Evolutionary conservation across 2,797 vertebrate species (phyloP), one percentile per base, ranked within the genome.

Genomic region (Chrysocyon brachyurus): DNA sequence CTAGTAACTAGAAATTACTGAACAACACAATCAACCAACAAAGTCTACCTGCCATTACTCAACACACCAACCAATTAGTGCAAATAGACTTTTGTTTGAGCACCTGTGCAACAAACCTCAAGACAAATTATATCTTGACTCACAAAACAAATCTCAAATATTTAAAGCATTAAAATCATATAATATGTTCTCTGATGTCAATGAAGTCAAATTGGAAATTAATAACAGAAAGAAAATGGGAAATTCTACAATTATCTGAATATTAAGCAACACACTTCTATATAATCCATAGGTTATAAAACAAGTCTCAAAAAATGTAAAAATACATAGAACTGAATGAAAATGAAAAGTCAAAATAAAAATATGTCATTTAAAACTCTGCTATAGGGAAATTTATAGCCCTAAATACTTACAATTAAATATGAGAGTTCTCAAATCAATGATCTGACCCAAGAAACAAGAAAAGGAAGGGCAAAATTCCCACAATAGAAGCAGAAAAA

Each of bases 271-370:
- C 6, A 46, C 4, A 28, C 57, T 46, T 46, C 63, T 82, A 15
- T 75, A 33, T 57, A 83, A 89, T 83, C 28, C 22, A 28, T 49
- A 81, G 81, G 24, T 66, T 33, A 57, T 78, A 54, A 31, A 83
- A 63, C 12, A 57, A 16, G 33, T 40, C 49, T 33, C 26, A 7
- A 52, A 12, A 90, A 82, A 5, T 22, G 46, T 66, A 75, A 33
- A 57, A 89, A 63, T 54, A 72, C 56, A 56, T 31, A 88, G 46
- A 94, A 88, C 56, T 72, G 72, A 94, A 89, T 26, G 28, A 83
- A 89, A 83, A n/a, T 26, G 10, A 49, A 59, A 90, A 40, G 14
- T 73, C 26, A 63, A 94, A 83, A 72, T 73, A 82, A 64, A 94
- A 83, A 33, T 52, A 54, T 64, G 49, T 12, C 28, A 79, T 68